Percentiles rank a stretch among this genome's conserved stretches.
These are phyloP conservation scores for Scopus umbretta DNA, from an alignment of 2,113 vertebrate genomes.

Conservation along the genomic window DNA sequence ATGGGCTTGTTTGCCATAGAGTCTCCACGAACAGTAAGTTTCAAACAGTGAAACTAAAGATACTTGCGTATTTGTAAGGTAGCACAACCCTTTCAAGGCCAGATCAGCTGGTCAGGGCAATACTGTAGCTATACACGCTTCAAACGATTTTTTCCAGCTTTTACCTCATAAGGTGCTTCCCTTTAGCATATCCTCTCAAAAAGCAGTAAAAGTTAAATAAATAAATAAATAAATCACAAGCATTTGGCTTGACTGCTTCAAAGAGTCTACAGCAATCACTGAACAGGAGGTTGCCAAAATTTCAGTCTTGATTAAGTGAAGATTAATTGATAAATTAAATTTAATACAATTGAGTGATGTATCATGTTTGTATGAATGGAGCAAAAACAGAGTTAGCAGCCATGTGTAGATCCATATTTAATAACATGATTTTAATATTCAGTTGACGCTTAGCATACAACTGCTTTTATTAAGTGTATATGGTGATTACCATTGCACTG, in stretches of 20 bases:
- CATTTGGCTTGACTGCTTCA: not conserved
- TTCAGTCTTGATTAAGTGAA: not conserved
- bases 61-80: not conserved
- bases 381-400: not conserved
- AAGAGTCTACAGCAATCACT: not conserved
- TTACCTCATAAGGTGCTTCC: not conserved
- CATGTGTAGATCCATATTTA: not conserved
- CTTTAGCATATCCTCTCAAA: not conserved
- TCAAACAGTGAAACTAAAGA: not conserved
- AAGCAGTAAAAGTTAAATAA: not conserved
- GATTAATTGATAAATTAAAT: slow-evolving; percentile 35
- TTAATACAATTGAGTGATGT: not conserved
- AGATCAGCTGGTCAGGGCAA: not conserved
- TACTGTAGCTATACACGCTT: not conserved
- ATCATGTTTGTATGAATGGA: not conserved
- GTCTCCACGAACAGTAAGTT: not conserved
- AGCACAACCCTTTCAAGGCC: not conserved
- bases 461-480: not conserved
- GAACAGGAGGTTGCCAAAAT: not conserved
- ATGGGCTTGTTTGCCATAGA: not conserved
- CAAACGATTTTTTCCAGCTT: not conserved
- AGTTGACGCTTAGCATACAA: not conserved
- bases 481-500: not conserved
- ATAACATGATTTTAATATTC: not conserved
- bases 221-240: not conserved